Percentiles rank a stretch among this genome's conserved stretches.
Evolutionary conservation across 1,140 invertebrate species (phyloP).

Genomic region (Ptiloglossa arizonensis): DNA sequence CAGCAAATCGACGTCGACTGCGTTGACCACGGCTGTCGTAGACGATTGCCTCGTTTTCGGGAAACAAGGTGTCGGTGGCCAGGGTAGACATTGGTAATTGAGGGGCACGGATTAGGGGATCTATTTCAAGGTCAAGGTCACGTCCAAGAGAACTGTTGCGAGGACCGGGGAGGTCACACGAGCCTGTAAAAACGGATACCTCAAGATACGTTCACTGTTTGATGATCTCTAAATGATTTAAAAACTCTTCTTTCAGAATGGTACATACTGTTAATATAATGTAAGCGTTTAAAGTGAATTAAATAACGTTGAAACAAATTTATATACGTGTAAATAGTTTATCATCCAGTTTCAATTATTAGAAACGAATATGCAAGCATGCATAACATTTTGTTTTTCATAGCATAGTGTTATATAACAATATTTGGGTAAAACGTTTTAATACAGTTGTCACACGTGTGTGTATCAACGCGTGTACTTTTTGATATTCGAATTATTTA

Average conservation of each 20-base stretch:
- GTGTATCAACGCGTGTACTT: no score
- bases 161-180: slow-evolving; percentile 76
- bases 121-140: slow-evolving; percentile 77
- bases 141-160: slow-evolving; percentile 71
- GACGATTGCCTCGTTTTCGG: slow-evolving; percentile 77
- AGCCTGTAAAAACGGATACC: slow-evolving; percentile 76
- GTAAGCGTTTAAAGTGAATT: no score
- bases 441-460: no score
- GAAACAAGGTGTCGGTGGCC: slow-evolving; percentile 56
- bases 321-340: no score
- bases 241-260: neutral
- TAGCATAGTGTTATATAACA: no score
- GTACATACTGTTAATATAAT: neutral
- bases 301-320: no score
- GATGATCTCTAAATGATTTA: neutral
- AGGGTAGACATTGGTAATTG: slow-evolving; percentile 48
- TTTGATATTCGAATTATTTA: no score
- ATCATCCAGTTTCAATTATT: no score
- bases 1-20: slow-evolving; percentile 69
- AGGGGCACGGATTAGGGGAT: slow-evolving; percentile 65
- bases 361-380: no score
- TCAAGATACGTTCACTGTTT: slow-evolving; percentile 29
- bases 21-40: slow-evolving; percentile 79
- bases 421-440: no score
- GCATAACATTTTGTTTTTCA: no score